Evolutionary conservation across 2,113 vertebrate species (phyloP), one percentile per base, ranked within the genome.

Genomic region (Tragelaphus scriptus): DNA sequence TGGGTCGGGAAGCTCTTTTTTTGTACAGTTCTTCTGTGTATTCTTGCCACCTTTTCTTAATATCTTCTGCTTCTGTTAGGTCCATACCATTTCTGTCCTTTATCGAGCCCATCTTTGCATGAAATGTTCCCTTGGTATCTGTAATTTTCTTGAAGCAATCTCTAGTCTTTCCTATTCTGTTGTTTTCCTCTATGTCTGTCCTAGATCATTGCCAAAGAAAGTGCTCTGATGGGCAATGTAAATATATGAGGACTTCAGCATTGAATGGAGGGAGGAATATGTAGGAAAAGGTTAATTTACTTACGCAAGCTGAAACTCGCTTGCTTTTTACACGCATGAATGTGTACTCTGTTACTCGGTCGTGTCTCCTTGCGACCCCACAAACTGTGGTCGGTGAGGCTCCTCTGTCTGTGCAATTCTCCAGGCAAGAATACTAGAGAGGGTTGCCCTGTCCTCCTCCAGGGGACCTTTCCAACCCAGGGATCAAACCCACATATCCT

Each of bases 371-470:
- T 75, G 21, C 6, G 0, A 44, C 21, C 21, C 21, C 5, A 14
- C 44, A 21, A 7, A 14, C 71, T 75, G 5, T 75, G 40, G 71
- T 25, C 3, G 1, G 36, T 13, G 23, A 14, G 36, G 36, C 71
- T 75, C 21, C 36, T 71, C n/a, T 44, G 36, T 44, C 21, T 0
- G 0, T 7, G 71, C 0, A 0, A 44, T 44, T 75, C 71, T 40
- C 36, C 71, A 25, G 71, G 71, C 71, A 25, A 25, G 71, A 44
- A 44, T 13, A 40, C 21, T 25, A 21, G 21, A 40, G 71, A 40
- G 71, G 71, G 71, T 75, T 75, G 71, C 36, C 36, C 36, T 75
- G 71, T 25, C 36, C 71, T 75, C 23, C 36, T 75, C 36, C 21
- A 44, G 36, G 71, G 36, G 3, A 75, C 36, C 10, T 75, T 75